Conservation (phyloP, 92 coral and sea anemone genomes). For the Umimayanthus kanabou region DNA sequence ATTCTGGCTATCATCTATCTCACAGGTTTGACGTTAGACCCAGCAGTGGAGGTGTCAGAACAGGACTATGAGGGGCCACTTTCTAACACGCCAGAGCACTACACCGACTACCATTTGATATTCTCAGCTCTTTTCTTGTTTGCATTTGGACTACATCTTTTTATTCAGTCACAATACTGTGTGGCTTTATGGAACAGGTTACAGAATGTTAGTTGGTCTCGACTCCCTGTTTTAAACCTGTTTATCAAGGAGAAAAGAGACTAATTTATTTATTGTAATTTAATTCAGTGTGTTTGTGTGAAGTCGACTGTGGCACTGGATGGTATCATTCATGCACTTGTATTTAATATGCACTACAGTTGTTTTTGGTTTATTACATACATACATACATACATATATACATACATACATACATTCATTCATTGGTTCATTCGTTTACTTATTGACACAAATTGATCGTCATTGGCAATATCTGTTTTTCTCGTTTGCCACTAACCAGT, state of each 20-base stretch:
- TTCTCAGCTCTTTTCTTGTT: constrained; percentile 66
- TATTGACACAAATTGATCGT: too few relatives aligned
- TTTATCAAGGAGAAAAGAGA: constrained; percentile 57
- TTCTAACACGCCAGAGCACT: constrained; percentile 62
- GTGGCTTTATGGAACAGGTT: constrained; percentile 51
- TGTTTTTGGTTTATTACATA: too few relatives aligned
- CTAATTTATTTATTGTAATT: background rate
- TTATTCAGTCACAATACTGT: constrained; percentile 69
- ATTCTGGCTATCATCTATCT: background rate
- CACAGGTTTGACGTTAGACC: constrained; percentile 83
- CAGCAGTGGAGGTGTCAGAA: constrained; percentile 60
- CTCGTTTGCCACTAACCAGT: too few relatives aligned
- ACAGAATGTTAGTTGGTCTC: constrained; percentile 52
- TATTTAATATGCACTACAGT: too few relatives aligned
- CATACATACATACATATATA: too few relatives aligned
- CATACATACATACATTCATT: too few relatives aligned
- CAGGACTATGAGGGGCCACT: constrained; percentile 85
- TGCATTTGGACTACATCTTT: constrained; percentile 60
- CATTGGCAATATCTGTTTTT: too few relatives aligned
- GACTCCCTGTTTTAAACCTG: constrained; percentile 45
- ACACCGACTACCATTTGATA: constrained; percentile 70
- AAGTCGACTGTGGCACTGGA: too few relatives aligned
- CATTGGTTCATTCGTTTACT: too few relatives aligned
- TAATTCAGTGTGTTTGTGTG: background rate
- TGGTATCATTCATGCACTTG: too few relatives aligned